Base-by-base conservation (phyloP, 2,888 invertebrate species). In the Peribatodes rhomboidaria region DNA sequence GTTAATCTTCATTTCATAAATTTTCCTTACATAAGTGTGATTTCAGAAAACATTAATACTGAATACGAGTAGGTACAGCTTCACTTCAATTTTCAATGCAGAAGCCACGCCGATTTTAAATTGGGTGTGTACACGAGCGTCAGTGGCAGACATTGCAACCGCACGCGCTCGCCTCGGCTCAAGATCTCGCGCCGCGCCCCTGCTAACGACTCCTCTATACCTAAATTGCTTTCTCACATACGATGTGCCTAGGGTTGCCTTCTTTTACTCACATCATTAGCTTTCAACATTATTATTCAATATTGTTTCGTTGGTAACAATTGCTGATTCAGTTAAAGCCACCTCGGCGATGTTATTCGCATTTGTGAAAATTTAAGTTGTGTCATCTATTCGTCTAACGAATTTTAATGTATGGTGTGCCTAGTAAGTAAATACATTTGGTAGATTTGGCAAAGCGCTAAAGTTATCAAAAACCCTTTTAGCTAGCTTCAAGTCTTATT, bases 151-250 rank as follows among this genome's bases (percentile, higher is more conserved):
- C 22, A 37, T 33, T 62, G 59, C 47, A 60, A 42, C 62, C 61
- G 49, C 61, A 49, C 41, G 44, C 54, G 41, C 22, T n/a, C 37
- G 55, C 47, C 27, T 62, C 50, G 31, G 14, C 20, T 54, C 16
- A 18, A 53, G 52, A 27, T 47, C 20, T 27, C 42, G 22, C 42
- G 11, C 50, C 54, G 55, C 39, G 46, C 13, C 22, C 8, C 42
- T 62, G 52, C 50, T 67, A 67, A 62, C 62, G 60, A 63, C 47
- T 56, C 56, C 60, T 52, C 52, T 67, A 56, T 58, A n/a, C n/a
- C n/a, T n/a, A 59, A 49, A 63, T 67, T 67, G 67, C 62, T 47
- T 60, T 56, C 35, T 47, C 46, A 41, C 59, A 35, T 59, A 64
- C 49, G 44, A 49, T 54, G n/a, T 7, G 14, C 14, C 9, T 33